These are phyloP conservation scores for Baronia brevicornis DNA, from an alignment of 2,888 invertebrate genomes.

Conservation along the genomic window DNA sequence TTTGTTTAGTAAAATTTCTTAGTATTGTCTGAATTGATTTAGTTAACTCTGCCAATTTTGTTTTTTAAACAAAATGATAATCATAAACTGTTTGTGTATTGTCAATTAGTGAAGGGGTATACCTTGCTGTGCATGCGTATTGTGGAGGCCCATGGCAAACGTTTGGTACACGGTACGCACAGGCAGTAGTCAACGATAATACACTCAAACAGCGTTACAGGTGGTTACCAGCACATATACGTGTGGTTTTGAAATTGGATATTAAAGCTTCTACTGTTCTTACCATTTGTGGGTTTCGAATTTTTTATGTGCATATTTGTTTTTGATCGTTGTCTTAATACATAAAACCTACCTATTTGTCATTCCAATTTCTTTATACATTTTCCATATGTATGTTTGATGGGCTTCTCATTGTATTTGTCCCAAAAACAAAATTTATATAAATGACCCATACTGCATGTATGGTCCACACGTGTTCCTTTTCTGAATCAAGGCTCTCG, in stretches of 20 bases:
- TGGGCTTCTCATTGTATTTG: too few species aligned
- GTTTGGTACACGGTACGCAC: constrained; percentile 51
- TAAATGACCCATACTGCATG: too few species aligned
- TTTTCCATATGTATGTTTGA: too few species aligned
- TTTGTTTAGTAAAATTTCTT: too few species aligned
- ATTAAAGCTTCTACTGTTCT: constrained; percentile 8
- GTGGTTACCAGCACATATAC: constrained; percentile 33
- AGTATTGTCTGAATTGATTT: neutral
- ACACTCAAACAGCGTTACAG: constrained; percentile 57
- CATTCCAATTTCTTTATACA: too few species aligned
- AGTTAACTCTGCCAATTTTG: neutral
- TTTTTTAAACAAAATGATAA: constrained; percentile 1
- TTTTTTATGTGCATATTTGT: neutral
- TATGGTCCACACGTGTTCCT: too few species aligned
- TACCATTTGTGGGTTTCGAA: neutral
- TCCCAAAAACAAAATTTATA: too few species aligned
- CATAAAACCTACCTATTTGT: too few species aligned
- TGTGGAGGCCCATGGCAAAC: constrained; percentile 55
- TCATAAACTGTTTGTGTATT: constrained; percentile 25
- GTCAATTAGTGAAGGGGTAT: constrained; percentile 56
- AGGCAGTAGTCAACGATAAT: constrained; percentile 57
- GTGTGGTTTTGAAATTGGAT: too few species aligned
- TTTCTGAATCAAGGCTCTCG: too few species aligned
- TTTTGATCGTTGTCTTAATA: too few species aligned
- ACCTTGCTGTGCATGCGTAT: constrained; percentile 55